Percentiles rank a stretch among this genome's conserved stretches.
Evolutionary conservation across 1,140 invertebrate species (phyloP).

Genomic region (Aradophagus sp.): DNA sequence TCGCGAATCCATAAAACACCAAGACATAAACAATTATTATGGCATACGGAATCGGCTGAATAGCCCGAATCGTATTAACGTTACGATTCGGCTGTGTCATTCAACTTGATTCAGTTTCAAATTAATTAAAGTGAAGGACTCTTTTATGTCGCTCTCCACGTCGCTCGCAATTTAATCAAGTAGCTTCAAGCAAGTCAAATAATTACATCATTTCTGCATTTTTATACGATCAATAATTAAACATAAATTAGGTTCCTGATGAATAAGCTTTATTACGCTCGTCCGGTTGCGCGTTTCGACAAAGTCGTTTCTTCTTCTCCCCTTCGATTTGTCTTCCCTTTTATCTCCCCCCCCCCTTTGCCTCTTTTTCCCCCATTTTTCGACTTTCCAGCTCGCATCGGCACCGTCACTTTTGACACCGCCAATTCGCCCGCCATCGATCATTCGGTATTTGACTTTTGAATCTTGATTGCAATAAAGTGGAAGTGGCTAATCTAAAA

Average conservation of each 20-base stretch:
- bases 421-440: slow-evolving; percentile 29
- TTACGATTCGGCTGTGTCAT: slow-evolving; percentile 50
- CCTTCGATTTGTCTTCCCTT: no score
- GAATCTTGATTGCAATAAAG: slow-evolving; percentile 47
- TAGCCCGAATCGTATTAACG: slow-evolving; percentile 56
- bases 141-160: slow-evolving; percentile 49
- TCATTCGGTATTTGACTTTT: slow-evolving; percentile 39
- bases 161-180: slow-evolving; percentile 59
- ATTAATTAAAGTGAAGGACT: slow-evolving; percentile 61
- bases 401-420: no score
- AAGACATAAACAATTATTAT: slow-evolving; percentile 38
- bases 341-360: no score
- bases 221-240: slow-evolving; percentile 54
- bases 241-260: slow-evolving; percentile 21
- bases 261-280: slow-evolving; percentile 23
- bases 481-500: slow-evolving; percentile 49
- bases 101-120: slow-evolving; percentile 56
- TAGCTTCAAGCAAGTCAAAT: slow-evolving; percentile 56
- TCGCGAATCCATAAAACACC: slow-evolving; percentile 29
- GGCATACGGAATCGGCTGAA: slow-evolving; percentile 40
- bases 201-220: slow-evolving; percentile 59
- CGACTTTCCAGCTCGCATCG: no score
- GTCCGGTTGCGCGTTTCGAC: neutral
- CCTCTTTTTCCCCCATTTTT: no score
- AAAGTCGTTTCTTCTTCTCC: no score